A percentile compares a stretch with the other conserved stretches of the same genome.
phyloP scores from a whole-genome alignment of 2,113 vertebrate species.

The Chloebia gouldiae region DNA sequence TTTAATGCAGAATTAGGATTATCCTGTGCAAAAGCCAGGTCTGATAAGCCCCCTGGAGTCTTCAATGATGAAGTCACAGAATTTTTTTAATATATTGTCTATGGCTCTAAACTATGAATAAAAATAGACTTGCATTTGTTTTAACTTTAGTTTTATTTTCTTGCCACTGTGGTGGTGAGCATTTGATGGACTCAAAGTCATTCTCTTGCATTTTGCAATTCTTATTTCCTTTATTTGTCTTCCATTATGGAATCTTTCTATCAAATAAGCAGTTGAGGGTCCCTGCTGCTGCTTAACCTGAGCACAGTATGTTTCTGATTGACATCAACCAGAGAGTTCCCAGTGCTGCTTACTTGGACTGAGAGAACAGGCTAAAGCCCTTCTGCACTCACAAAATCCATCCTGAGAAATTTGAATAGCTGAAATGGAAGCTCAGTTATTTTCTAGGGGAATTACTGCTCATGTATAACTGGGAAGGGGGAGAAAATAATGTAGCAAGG shows the following conservation, averaged over 20 bases:
- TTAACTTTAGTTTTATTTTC: not conserved
- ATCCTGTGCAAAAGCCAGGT: not conserved
- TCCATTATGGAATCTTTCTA: not conserved
- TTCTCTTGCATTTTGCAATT: not conserved
- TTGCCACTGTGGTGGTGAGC: not conserved
- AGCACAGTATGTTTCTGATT: not conserved
- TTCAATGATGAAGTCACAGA: not conserved
- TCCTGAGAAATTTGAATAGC: slow-evolving; percentile 41
- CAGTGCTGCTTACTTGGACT: not conserved
- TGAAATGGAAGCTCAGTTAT: slow-evolving; percentile 59
- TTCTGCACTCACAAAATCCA: not conserved
- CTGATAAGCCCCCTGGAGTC: not conserved
- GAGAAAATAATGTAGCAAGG: slow-evolving; percentile 41
- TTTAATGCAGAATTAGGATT: slow-evolving; percentile 13
- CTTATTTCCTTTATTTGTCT: slow-evolving; percentile 3
- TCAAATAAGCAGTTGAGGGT: not conserved
- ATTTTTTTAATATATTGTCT: not conserved
- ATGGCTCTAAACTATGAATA: not conserved
- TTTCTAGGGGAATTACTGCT: slow-evolving; percentile 63
- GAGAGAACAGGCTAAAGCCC: not conserved
- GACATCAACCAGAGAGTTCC: not conserved
- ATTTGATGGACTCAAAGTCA: not conserved
- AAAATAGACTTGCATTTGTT: not conserved
- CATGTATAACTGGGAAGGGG: slow-evolving; percentile 25
- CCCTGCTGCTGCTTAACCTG: slow-evolving; percentile 12